Conservation (phyloP, 1,140 invertebrate species). For the Magallana gigas region DNA sequence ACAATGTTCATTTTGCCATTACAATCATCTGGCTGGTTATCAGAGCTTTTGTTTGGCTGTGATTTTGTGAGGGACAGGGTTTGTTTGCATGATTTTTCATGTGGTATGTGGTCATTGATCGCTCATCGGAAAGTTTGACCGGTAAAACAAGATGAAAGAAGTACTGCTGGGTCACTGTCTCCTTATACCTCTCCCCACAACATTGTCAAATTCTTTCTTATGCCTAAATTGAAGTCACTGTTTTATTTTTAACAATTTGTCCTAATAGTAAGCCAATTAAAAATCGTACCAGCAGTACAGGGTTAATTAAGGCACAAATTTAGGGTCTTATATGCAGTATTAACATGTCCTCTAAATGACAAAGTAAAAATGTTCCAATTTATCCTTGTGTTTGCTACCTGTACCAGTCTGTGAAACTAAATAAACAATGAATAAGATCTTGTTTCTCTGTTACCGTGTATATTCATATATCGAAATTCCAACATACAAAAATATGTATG, state of each 20-base stretch:
- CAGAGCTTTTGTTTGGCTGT: constrained; percentile 2
- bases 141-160: neutral
- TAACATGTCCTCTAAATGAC: constrained; percentile 15
- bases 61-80: neutral
- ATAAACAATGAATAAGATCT: neutral
- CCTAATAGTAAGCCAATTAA: neutral
- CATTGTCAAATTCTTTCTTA: neutral
- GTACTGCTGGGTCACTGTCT: neutral
- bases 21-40: neutral
- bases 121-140: constrained; percentile 24
- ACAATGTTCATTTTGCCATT: too few species aligned
- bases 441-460: neutral
- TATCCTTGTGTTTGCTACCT: constrained; percentile 6
- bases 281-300: constrained; percentile 13
- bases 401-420: constrained; percentile 22
- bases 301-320: neutral
- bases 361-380: neutral
- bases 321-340: constrained; percentile 24
- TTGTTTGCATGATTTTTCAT: constrained; percentile 24
- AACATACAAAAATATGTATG: neutral
- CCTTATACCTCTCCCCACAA: neutral
- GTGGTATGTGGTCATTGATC: constrained; percentile 17
- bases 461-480: neutral
- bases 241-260: neutral
- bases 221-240: neutral